Evolutionary conservation across 2,797 vertebrate genomes (phyloP).

Genomic region (Macrochelys suwanniensis): DNA sequence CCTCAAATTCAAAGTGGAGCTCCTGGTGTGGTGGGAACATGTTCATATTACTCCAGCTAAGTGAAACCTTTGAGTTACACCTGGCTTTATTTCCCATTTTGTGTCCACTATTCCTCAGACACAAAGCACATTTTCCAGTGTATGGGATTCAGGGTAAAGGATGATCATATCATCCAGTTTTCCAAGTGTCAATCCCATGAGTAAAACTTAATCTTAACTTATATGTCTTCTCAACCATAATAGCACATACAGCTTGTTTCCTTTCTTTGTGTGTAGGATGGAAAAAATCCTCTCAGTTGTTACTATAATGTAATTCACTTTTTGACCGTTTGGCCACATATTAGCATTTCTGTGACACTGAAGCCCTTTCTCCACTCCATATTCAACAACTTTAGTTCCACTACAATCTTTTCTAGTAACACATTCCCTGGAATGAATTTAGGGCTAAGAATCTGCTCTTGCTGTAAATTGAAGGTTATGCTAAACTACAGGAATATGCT

Average conservation of each 20-base stretch:
- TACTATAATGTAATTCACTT: slow-evolving; percentile 57
- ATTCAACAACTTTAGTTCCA: slow-evolving; percentile 63
- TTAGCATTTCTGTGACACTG: slow-evolving; percentile 70
- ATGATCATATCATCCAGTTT: slow-evolving; percentile 11
- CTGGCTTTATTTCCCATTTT: not conserved
- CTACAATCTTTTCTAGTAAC: slow-evolving; percentile 34
- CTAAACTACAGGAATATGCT: slow-evolving; percentile 54
- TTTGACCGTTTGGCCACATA: slow-evolving; percentile 68
- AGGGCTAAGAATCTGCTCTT: slow-evolving; percentile 23
- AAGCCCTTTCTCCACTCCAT: slow-evolving; percentile 63
- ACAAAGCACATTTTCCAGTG: not conserved
- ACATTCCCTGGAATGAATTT: slow-evolving; percentile 55
- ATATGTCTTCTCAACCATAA: not conserved
- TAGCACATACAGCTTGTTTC: slow-evolving; percentile 3
- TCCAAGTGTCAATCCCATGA: slow-evolving; percentile 5
- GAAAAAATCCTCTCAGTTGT: slow-evolving; percentile 35
- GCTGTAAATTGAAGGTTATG: slow-evolving; percentile 62
- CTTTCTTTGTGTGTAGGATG: not conserved
- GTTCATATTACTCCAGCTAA: not conserved
- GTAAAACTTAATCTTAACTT: not conserved
- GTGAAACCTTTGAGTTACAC: not conserved
- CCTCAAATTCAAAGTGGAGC: not conserved
- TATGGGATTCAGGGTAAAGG: not conserved
- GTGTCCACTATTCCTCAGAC: not conserved
- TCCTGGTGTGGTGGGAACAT: not conserved